Evolutionary conservation across 2,797 vertebrate species (phyloP).

Genomic region (Sebastes kiyomatsui): DNA sequence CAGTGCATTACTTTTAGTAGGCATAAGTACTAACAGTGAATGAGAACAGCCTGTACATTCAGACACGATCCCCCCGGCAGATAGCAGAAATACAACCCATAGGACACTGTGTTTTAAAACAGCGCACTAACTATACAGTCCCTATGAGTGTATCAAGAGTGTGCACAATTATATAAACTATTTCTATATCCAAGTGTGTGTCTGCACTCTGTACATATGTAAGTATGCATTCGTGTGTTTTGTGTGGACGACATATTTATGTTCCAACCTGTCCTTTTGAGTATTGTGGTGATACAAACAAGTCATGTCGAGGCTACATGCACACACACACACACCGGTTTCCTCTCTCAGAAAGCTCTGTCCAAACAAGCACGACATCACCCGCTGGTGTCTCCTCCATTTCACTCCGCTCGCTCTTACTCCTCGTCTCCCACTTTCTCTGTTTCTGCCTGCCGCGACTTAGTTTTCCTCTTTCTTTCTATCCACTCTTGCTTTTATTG

Average conservation of each 20-base stretch:
- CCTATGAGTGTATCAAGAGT: neutral
- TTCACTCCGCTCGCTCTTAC: constrained; percentile 39
- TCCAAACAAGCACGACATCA: constrained; percentile 54
- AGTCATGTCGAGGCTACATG: constrained; percentile 20
- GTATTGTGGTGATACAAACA: constrained; percentile 19
- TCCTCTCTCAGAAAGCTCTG: constrained; percentile 43
- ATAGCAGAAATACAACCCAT: neutral
- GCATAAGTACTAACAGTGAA: neutral
- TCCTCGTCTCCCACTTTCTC: constrained; percentile 53
- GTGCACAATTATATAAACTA: neutral
- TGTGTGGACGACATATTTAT: neutral
- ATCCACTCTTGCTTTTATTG: constrained; percentile 78
- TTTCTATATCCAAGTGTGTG: neutral
- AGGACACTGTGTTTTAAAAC: neutral
- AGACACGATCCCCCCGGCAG: neutral
- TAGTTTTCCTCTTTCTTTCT: constrained; percentile 70
- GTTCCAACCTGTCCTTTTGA: constrained; percentile 4
- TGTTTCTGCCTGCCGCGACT: constrained; percentile 63
- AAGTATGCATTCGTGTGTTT: neutral
- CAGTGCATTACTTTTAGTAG: neutral
- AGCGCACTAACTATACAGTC: neutral
- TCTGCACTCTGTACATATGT: neutral
- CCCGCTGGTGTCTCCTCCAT: constrained; percentile 51
- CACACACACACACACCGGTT: constrained; percentile 16
- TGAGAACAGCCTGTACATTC: neutral